Evolutionary conservation across 2,797 vertebrate genomes (phyloP), one percentile per base, ranked within the genome.

Genomic region (Ceryle rudis): DNA sequence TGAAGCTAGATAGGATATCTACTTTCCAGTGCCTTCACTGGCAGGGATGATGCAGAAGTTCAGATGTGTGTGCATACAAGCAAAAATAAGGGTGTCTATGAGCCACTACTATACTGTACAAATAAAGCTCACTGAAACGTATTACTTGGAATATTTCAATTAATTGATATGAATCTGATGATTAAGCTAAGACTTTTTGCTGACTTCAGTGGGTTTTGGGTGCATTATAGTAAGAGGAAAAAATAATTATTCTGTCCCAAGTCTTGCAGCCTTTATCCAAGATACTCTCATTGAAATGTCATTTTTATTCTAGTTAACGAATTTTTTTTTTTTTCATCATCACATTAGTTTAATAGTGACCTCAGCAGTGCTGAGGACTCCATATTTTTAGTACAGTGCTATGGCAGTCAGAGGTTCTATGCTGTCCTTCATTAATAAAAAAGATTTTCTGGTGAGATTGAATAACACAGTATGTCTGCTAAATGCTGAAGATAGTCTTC

Each of bases 81-180:
- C 6, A 3, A 44, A 82, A 83, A 41, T 20, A 44, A 94, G 75
- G 21, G 10, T 49, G 28, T 54, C 57, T 49, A 6, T 11, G 54
- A 95, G 29, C 19, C 9, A 46, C 23, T 39, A 6, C 23, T 37
- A 16, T 17, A 37, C 54, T 65, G 33, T 21, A 75, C 54, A 81
- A 93, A 74, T 17, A 55, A 95, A 95, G 42, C 29, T 64, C 49
- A 9, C 58, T 29, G 14, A 73, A 89, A 75, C 10, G 10, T 37
- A 14, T 39, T 66, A 70, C 80, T 89, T 75, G 86, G 89, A 89
- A 58, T 66, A 84, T 79, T 94, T 90, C 80, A 91, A 95, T 94
- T 91, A 95, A 95, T 69, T 96, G 82, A 96, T 96, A 93, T 1
- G 29, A 73, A 96, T 96, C 93, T 94, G 73, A 58, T 79, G 18